Percentiles rank a stretch among this genome's conserved stretches.
Evolutionary conservation across 2,888 invertebrate genomes (phyloP).

Genomic region (Latrodectus hesperus): DNA sequence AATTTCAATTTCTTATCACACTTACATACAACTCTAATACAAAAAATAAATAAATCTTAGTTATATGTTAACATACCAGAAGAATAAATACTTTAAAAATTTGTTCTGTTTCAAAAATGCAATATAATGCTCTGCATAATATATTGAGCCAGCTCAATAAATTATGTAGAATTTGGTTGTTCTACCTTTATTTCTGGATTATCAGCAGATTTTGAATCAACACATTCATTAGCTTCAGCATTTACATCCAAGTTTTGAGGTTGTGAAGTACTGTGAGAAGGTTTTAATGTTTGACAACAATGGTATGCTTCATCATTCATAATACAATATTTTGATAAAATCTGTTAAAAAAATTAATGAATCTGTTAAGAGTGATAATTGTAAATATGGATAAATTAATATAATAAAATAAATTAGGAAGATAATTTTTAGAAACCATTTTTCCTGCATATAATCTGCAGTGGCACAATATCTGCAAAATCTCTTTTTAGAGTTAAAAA

Average conservation of each 20-base stretch:
- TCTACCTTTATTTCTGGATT: not conserved
- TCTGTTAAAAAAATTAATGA: constrained; percentile 18
- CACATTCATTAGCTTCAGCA: not conserved
- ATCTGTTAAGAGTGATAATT: not conserved
- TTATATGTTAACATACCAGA: too few species aligned
- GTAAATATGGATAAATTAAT: not conserved
- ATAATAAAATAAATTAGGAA: not conserved
- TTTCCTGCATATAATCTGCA: too few species aligned
- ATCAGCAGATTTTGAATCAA: not conserved
- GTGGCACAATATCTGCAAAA: too few species aligned
- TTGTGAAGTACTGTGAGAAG: constrained; percentile 9
- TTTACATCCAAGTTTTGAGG: not conserved
- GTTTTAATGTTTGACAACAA: constrained; percentile 59
- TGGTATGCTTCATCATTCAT: constrained; percentile 54
- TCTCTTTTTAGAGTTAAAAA: not conserved
- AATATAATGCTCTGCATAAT: not conserved
- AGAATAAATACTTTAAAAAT: too few species aligned
- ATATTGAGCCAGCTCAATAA: not conserved
- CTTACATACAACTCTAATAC: too few species aligned
- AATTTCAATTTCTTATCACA: too few species aligned
- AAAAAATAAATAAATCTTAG: too few species aligned
- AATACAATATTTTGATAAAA: constrained; percentile 48
- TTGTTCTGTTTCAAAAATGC: too few species aligned
- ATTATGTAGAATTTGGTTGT: not conserved
- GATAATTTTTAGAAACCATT: too few species aligned